Conservation (phyloP, 2,113 vertebrate genomes). For the Sapayoa aenigma region DNA sequence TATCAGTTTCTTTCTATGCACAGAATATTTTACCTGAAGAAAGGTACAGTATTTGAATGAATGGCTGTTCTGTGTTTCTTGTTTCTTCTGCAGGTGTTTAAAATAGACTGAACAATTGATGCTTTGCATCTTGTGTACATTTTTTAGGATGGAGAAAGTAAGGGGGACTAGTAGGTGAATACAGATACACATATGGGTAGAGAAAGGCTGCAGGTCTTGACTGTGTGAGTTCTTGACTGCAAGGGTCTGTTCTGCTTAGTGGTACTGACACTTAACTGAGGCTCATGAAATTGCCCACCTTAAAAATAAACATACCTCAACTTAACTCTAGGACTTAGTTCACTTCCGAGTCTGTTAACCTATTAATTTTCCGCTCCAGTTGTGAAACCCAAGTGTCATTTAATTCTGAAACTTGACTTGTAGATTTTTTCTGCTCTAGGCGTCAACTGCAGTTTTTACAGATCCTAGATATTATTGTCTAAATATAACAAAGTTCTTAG, state of each 20-base stretch:
- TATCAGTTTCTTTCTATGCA: background rate
- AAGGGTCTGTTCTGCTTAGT: background rate
- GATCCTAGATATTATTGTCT: background rate
- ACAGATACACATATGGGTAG: background rate
- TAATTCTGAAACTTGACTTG: background rate
- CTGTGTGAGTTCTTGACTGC: fast-evolving
- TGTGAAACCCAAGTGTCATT: background rate
- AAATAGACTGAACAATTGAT: background rate
- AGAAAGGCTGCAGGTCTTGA: background rate
- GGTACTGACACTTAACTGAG: background rate
- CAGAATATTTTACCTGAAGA: background rate
- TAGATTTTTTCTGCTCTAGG: background rate
- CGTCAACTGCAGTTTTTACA: background rate
- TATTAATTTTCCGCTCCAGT: background rate
- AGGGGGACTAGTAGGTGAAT: background rate
- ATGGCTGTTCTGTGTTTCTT: background rate
- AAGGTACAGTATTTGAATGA: background rate
- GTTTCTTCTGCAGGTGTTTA: background rate
- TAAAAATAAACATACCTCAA: background rate
- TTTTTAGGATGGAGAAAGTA: background rate
- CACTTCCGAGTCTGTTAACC: background rate
- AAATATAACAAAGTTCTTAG: background rate
- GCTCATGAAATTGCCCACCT: background rate
- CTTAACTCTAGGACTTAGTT: background rate
- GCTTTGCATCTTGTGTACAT: background rate